Conservation (phyloP, 1,140 invertebrate genomes). For the honey bee (Apis mellifera) region Amel_HAv3.1 CM009934.2:2484501-2485000, state of each 20-base stretch:
- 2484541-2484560: conserved; percentile 55
- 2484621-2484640: neutral
- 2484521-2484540: conserved; percentile 48
- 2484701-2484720: neutral
- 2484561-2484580: conserved; percentile 40
- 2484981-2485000: too few relatives aligned
- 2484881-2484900: too few relatives aligned
- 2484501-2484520: conserved; percentile 65
- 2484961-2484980: too few relatives aligned
- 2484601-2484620: conserved; percentile 53
- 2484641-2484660: neutral
- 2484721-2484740: neutral
- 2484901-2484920: too few relatives aligned
- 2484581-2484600: conserved; percentile 56
- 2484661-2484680: conserved; percentile 4
- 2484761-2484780: neutral
- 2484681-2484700: neutral
- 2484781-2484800: too few relatives aligned
- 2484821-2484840: neutral
- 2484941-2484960: too few relatives aligned
- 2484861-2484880: too few relatives aligned
- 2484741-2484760: too few relatives aligned
- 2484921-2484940: too few relatives aligned
- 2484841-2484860: too few relatives aligned
- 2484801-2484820: neutral